phyloP scores from a whole-genome alignment of 1,140 invertebrate species.

The Luehdorfia chinensis region DNA sequence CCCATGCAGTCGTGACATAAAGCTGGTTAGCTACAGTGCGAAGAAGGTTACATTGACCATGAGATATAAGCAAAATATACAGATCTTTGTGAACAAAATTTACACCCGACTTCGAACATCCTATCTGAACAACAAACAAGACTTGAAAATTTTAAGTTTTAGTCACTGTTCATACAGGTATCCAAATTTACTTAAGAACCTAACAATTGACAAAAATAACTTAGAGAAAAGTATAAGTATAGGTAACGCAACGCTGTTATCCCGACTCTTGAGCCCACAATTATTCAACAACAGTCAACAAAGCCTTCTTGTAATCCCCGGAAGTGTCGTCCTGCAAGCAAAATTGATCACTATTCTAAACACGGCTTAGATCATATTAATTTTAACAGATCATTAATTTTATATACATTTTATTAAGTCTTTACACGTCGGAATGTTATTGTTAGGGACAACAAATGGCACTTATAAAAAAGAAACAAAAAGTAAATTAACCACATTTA shows the following conservation, averaged over 20 bases:
- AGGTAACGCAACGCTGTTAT: conserved; percentile 46
- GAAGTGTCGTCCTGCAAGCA: conserved; percentile 91
- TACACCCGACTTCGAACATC: conserved; percentile 44
- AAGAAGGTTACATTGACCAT: conserved; percentile 52
- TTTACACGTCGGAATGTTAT: background rate
- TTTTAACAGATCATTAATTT: background rate
- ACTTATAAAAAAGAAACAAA: background rate
- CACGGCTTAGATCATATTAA: conserved; percentile 19
- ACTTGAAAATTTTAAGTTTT: conserved; percentile 1
- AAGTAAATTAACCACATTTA: conserved; percentile 7
- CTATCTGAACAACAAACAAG: conserved; percentile 18
- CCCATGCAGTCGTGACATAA: conserved; percentile 47
- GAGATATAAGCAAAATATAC: conserved; percentile 67
- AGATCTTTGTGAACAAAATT: conserved; percentile 60
- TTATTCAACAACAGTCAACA: conserved; percentile 89
- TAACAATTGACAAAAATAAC: conserved; percentile 63
- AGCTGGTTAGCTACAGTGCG: conserved; percentile 67
- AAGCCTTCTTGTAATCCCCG: conserved; percentile 93
- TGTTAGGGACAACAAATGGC: background rate
- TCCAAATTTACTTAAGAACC: conserved; percentile 45
- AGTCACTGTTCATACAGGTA: conserved; percentile 20
- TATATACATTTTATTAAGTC: background rate
- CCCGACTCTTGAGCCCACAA: conserved; percentile 36
- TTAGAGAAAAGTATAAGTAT: conserved; percentile 39
- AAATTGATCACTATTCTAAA: conserved; percentile 58